Evolutionary conservation across 37 sponge, comb jelly and placozoan species (phyloP).

Genomic region (Cliona cf. orientalis): DNA sequence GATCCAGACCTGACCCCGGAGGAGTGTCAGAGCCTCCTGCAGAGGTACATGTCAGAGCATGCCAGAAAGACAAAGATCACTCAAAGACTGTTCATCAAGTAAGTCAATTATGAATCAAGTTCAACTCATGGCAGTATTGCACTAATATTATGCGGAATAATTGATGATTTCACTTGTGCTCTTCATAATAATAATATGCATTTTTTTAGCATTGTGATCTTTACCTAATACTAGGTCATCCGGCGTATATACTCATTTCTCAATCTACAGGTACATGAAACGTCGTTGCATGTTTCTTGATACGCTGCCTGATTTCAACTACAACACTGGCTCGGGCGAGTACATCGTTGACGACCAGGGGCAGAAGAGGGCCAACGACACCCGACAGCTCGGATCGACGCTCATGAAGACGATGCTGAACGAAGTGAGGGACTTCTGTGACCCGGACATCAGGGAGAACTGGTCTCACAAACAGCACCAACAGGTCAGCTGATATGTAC

Average conservation of each 20-base stretch:
- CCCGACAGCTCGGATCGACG: constrained; percentile 77
- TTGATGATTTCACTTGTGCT: background rate
- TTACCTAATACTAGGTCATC: background rate
- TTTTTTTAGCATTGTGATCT: background rate
- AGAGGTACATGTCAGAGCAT: constrained; percentile 55
- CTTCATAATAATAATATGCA: background rate
- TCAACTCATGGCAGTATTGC: background rate
- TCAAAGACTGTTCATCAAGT: constrained; percentile 83
- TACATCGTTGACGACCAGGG: constrained; percentile 39
- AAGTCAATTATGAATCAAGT: background rate
- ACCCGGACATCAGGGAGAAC: constrained; percentile 67
- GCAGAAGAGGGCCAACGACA: constrained; percentile 40
- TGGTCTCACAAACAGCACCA: constrained; percentile 74
- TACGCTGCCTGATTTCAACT: constrained; percentile 65
- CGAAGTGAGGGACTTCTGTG: constrained; percentile 79
- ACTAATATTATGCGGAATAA: too few species aligned
- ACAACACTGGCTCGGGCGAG: constrained; percentile 75
- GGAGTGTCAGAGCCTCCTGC: constrained; percentile 66
- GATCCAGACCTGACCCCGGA: constrained; percentile 33
- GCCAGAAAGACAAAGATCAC: constrained; percentile 57
- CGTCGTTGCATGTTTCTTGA: constrained; percentile 80
- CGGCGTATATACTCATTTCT: background rate
- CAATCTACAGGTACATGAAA: constrained; percentile 70
- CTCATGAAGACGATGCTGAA: constrained; percentile 83
- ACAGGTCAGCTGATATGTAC: constrained; percentile 64